phyloP scores from a whole-genome alignment of 2,113 vertebrate genomes.

The Heteronetta atricapilla region DNA sequence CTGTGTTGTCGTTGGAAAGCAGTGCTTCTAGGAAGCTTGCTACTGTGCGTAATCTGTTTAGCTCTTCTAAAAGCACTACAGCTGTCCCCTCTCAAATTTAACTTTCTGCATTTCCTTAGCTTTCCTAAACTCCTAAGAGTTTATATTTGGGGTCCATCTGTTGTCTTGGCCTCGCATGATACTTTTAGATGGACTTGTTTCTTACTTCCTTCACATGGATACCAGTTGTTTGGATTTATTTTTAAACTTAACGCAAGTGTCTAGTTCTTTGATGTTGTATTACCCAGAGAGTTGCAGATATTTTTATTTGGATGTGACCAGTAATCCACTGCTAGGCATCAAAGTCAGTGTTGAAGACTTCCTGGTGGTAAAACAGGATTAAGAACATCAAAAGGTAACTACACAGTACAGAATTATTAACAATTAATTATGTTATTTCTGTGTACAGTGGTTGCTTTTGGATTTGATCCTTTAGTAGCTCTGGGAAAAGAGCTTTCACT shows the following conservation, averaged over 20 bases:
- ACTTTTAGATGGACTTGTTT: not conserved
- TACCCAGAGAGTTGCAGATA: not conserved
- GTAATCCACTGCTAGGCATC: not conserved
- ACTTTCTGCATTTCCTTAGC: not conserved
- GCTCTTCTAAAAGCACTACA: not conserved
- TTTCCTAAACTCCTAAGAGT: not conserved
- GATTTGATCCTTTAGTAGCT: not conserved
- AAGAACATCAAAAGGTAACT: slow-evolving; percentile 8
- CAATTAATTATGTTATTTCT: not conserved
- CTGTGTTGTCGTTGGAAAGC: not conserved
- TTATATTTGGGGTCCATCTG: slow-evolving; percentile 38
- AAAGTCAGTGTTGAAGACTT: not conserved
- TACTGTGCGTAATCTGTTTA: not conserved
- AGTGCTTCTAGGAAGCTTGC: not conserved
- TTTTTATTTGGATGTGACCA: slow-evolving; percentile 2
- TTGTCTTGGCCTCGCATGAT: not conserved
- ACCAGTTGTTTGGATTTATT: not conserved
- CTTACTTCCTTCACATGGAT: not conserved
- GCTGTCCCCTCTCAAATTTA: not conserved
- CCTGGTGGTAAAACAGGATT: not conserved
- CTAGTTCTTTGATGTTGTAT: not conserved
- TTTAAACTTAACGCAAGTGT: not conserved
- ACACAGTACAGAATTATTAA: not conserved
- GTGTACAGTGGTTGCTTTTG: not conserved
- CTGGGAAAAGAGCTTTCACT: not conserved